Conservation (phyloP, 2,888 invertebrate genomes). For the Clostera curtula region DNA sequence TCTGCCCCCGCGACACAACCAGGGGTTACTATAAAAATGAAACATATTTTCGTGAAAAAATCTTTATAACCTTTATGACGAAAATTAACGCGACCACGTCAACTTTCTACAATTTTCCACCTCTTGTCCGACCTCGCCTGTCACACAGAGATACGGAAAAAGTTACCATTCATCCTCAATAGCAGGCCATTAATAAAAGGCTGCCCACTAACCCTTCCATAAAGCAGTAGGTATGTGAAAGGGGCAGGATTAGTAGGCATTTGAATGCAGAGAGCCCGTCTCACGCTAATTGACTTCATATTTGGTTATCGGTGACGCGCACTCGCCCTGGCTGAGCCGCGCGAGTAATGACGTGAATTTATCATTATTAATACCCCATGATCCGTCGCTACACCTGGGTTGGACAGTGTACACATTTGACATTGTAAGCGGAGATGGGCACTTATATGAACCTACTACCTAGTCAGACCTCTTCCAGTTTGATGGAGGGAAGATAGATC, state of each 20-base stretch:
- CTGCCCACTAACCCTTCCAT: conserved; percentile 2
- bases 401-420: conserved; percentile 7
- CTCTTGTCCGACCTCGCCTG: no score
- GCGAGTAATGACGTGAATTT: conserved; percentile 71
- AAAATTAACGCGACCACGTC: no score
- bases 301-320: conserved; percentile 72
- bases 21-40: no score
- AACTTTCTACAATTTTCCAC: no score
- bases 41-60: no score
- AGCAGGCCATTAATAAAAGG: conserved; percentile 1
- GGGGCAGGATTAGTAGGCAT: conserved; percentile 57
- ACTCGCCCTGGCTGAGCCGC: conserved; percentile 63
- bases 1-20: no score
- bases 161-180: not conserved
- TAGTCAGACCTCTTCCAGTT: no score
- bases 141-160: no score
- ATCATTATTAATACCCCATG: conserved; percentile 70
- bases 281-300: conserved; percentile 74
- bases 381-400: conserved; percentile 55
- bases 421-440: no score
- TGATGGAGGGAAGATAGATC: no score
- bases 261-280: conserved; percentile 55
- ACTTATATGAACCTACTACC: no score
- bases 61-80: no score
- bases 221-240: conserved; percentile 19